Evolutionary conservation across 2,113 vertebrate species (phyloP).

Genomic region (Aphelocoma coerulescens): DNA sequence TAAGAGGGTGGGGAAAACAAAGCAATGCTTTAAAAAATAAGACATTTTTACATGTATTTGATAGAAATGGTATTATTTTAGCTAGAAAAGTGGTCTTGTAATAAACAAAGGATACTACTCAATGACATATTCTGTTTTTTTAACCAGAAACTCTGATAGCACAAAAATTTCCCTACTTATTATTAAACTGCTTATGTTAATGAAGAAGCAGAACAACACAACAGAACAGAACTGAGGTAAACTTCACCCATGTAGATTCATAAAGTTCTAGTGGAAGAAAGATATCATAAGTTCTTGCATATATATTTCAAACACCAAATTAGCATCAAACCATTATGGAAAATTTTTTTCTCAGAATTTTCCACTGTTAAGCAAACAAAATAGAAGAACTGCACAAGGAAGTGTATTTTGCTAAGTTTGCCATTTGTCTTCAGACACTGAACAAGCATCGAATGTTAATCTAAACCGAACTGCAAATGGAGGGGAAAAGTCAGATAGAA

Average conservation of each 20-base stretch:
- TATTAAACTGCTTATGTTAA: not conserved
- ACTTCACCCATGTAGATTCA: not conserved
- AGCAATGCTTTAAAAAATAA: not conserved
- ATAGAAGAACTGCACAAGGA: not conserved
- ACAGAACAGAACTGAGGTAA: not conserved
- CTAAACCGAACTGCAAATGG: not conserved
- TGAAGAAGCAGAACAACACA: not conserved
- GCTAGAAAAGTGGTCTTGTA: not conserved
- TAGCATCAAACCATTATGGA: not conserved
- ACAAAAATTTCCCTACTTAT: not conserved
- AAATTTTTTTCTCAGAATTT: not conserved
- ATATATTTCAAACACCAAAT: not conserved
- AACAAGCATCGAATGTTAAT: not conserved
- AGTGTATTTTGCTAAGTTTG: not conserved
- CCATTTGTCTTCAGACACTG: not conserved
- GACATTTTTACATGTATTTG: not conserved
- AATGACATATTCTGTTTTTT: not conserved
- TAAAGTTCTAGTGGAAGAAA: not conserved
- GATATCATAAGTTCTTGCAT: not conserved
- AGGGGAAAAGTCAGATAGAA: not conserved
- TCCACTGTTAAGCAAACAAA: not conserved
- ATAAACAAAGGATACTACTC: not conserved
- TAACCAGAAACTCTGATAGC: not conserved
- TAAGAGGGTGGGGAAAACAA: slow-evolving; percentile 27
- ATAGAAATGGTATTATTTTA: not conserved